Conservation (phyloP, 2,113 vertebrate species). For the Gopherus flavomarginatus region DNA sequence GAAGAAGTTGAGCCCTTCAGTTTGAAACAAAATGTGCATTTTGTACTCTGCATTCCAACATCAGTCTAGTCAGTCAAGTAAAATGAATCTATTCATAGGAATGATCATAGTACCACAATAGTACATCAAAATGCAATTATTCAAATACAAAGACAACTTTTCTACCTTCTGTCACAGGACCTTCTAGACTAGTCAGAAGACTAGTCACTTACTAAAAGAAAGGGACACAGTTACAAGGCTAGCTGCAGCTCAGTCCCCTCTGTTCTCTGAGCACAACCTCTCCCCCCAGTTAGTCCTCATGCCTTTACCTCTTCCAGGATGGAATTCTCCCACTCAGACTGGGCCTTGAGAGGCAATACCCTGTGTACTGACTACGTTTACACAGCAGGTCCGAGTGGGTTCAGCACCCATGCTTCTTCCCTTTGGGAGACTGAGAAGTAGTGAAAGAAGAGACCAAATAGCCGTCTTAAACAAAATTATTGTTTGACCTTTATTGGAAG, state of each 20-base stretch:
- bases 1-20: background rate
- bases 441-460: background rate
- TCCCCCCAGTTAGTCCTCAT: background rate
- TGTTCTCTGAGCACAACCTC: background rate
- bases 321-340: background rate
- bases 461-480: background rate
- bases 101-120: background rate
- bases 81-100: background rate
- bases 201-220: background rate
- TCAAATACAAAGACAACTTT: background rate
- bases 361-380: background rate
- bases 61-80: background rate
- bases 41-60: background rate
- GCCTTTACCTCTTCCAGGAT: background rate
- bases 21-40: accelerated
- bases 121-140: background rate
- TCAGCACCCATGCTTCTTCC: background rate
- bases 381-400: background rate
- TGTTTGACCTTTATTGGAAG: background rate
- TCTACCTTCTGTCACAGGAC: no score
- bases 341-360: background rate
- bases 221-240: background rate
- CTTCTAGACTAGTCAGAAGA: background rate
- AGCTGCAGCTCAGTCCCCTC: background rate
- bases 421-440: background rate